Conservation (phyloP, 1,140 invertebrate genomes). For the Elymnias hypermnestra region DNA sequence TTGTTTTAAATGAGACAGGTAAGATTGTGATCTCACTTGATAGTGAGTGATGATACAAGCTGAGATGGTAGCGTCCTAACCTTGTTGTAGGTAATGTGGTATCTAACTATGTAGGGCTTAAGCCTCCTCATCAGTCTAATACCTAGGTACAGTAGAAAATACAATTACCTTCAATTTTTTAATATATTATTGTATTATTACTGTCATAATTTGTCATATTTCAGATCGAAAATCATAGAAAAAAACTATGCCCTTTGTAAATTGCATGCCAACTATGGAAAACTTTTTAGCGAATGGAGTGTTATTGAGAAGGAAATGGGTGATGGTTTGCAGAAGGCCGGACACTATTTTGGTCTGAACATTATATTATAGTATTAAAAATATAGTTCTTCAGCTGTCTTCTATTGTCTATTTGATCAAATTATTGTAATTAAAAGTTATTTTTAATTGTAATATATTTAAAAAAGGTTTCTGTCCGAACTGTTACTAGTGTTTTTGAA, state of each 20-base stretch:
- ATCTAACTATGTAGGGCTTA: no score
- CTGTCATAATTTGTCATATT: slow-evolving; percentile 32
- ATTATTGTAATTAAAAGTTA: not conserved
- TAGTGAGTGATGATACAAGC: no score
- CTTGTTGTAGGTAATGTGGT: no score
- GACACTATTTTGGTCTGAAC: slow-evolving; percentile 76
- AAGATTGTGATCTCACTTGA: no score
- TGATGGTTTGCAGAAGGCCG: slow-evolving; percentile 84
- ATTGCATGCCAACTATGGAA: slow-evolving; percentile 87
- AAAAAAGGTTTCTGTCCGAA: no score
- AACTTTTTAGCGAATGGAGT: slow-evolving; percentile 91
- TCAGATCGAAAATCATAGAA: slow-evolving; percentile 83
- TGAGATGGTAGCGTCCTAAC: no score
- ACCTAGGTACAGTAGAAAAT: no score
- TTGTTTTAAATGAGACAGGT: no score
- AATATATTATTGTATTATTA: not conserved
- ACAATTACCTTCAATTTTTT: not conserved
- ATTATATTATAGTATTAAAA: not conserved
- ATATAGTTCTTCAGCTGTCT: not conserved
- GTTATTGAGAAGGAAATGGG: slow-evolving; percentile 90
- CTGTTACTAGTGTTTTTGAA: not conserved
- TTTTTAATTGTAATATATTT: not conserved
- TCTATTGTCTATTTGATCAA: not conserved
- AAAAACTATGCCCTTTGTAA: slow-evolving; percentile 88
- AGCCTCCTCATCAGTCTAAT: no score